A percentile compares a stretch with the other conserved stretches of the same genome.
These are phyloP conservation scores for Trachurus trachurus DNA, from an alignment of 2,797 vertebrate genomes.

Conservation along the genomic window DNA sequence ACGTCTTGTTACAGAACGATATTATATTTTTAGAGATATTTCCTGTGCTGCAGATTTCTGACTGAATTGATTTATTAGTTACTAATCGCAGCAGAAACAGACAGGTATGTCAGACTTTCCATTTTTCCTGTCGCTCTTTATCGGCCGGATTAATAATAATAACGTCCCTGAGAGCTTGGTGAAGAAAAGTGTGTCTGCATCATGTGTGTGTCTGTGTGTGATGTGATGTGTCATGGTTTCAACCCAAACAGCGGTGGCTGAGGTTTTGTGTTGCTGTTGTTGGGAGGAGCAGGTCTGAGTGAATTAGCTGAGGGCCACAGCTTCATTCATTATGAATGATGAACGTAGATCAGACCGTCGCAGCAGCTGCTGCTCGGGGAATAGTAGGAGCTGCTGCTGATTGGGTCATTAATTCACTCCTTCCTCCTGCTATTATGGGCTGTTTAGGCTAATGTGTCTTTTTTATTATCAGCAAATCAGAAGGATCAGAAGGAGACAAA, in stretches of 20 bases:
- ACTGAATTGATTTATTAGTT: neutral
- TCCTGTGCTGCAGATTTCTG: neutral
- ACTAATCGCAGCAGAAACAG: neutral
- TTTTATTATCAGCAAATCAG: neutral
- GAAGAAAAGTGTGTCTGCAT: too few relatives aligned
- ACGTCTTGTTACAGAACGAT: neutral
- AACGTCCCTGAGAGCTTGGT: neutral
- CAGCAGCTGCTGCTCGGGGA: conserved; percentile 34
- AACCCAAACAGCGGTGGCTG: conserved; percentile 2
- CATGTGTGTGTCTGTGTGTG: too few relatives aligned
- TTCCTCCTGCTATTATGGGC: conserved; percentile 4
- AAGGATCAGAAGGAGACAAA: too few relatives aligned
- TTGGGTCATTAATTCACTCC: conserved; percentile 43
- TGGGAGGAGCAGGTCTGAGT: conserved; percentile 11
- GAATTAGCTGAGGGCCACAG: conserved; percentile 1
- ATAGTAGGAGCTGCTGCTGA: conserved; percentile 24
- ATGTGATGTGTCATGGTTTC: neutral
- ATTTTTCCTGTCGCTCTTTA: neutral
- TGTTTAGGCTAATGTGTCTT: conserved; percentile 11
- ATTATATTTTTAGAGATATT: neutral
- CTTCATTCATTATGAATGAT: conserved; percentile 48
- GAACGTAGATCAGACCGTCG: conserved; percentile 26
- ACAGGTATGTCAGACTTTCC: conserved; percentile 6
- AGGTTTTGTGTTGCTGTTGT: neutral
- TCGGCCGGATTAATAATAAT: conserved; percentile 4